Conservation (phyloP, 2,797 vertebrate species). For the Sternarchorhynchus goeldii region DNA sequence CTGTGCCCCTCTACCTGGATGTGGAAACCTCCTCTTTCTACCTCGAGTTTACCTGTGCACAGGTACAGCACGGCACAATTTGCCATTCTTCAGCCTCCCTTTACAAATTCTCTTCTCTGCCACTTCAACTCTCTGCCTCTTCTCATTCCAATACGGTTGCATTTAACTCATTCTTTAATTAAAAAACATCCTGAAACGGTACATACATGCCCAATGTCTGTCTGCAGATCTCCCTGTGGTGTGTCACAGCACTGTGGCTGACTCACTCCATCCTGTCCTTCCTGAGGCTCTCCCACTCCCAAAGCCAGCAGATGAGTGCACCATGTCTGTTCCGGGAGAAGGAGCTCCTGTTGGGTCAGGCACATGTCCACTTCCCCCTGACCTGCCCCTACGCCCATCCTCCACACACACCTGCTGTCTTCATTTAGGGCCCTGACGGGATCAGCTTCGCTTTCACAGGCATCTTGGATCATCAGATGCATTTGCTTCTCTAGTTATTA, state of each 20-base stretch:
- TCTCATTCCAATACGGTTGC: neutral
- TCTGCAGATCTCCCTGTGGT: slow-evolving; percentile 75
- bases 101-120: neutral
- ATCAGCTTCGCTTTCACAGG: too few relatives aligned
- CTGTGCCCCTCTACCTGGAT: slow-evolving; percentile 76
- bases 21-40: slow-evolving; percentile 79
- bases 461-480: too few relatives aligned
- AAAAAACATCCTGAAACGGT: slow-evolving; percentile 6
- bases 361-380: slow-evolving; percentile 60
- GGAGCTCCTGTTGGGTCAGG: slow-evolving; percentile 73
- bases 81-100: neutral
- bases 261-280: slow-evolving; percentile 77
- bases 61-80: slow-evolving; percentile 62
- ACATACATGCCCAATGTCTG: neutral
- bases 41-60: slow-evolving; percentile 74
- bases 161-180: neutral
- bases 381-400: slow-evolving; percentile 60
- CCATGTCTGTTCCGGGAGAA: slow-evolving; percentile 78
- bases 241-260: slow-evolving; percentile 76
- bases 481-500: too few relatives aligned
- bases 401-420: slow-evolving; percentile 64
- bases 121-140: neutral
- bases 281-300: slow-evolving; percentile 79
- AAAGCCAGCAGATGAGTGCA: slow-evolving; percentile 74
- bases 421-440: slow-evolving; percentile 56